Evolutionary conservation across 2,888 invertebrate species (phyloP), one percentile per base, ranked within the genome.

Genomic region (Cecidostiba fungosa): DNA sequence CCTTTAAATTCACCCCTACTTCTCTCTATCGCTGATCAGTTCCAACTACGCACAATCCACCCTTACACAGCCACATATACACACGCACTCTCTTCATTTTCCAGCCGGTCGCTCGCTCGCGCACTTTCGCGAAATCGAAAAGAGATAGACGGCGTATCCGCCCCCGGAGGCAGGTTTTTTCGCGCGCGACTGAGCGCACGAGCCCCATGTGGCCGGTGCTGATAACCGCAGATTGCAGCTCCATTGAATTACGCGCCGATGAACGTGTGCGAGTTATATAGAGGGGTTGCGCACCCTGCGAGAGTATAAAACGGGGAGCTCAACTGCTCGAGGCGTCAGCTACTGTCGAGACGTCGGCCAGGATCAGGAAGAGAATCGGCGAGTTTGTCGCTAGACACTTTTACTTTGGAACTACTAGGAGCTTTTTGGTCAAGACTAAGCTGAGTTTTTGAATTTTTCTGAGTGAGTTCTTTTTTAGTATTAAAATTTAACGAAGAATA

Each of bases 151-250:
- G 29, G 19, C 29, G n/a, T 23, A 59, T 8, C 32, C 66, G 74
- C 62, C 26, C 54, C 50, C 70, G 77, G 32, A 23, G 54, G 59
- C 16, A 29, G 26, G 10, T 87, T 77, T 90, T 90, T 91, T 90
- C 88, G 87, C 89, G 87, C 88, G 43, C 86, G 88, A 89, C 84
- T 80, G 72, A 50, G 26, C 74, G n/a, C 70, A 0, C 85, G 88
- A 89, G 91, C 87, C 92, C 92, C 93, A 93, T 93, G 90, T 93
- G 93, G 91, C 88, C 84, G 87, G 66, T 79, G 89, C 92, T 92
- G 93, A 93, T 93, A 93, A 92, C 91, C 91, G 82, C 88, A 90
- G 89, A 93, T 93, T 92, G 92, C 90, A 87, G 89, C 88, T 90
- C 86, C 89, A 93, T 92, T 90, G 89, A 91, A 92, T 93, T 92